These are phyloP conservation scores for Nectonema munidae DNA, from an alignment of 2,888 invertebrate species.

Conservation along the genomic window DNA sequence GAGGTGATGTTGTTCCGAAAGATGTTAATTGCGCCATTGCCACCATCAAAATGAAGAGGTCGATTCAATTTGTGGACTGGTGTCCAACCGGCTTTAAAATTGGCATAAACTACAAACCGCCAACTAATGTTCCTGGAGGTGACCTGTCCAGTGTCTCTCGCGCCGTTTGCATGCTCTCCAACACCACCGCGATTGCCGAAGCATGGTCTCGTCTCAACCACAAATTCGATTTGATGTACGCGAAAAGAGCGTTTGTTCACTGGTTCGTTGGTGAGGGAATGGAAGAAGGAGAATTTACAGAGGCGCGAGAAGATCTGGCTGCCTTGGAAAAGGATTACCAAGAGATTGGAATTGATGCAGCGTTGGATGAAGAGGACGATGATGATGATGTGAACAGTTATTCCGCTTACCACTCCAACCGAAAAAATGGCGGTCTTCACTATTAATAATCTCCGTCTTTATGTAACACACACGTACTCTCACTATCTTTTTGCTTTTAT, in stretches of 20 bases:
- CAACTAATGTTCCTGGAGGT: background rate
- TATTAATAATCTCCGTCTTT: too few species aligned
- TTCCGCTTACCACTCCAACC: too few species aligned
- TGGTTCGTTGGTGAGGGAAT: slow-evolving; percentile 32
- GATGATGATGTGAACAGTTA: slow-evolving; percentile 1
- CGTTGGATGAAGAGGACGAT: background rate
- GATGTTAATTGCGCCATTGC: slow-evolving; percentile 80
- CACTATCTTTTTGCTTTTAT: too few species aligned
- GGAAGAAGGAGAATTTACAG: slow-evolving; percentile 26
- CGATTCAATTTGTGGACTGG: slow-evolving; percentile 45
- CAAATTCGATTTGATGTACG: slow-evolving; percentile 47
- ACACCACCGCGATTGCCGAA: slow-evolving; percentile 58
- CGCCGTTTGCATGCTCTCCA: slow-evolving; percentile 44
- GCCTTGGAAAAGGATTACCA: slow-evolving; percentile 26
- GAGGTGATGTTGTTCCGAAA: slow-evolving; percentile 66
- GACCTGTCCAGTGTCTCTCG: background rate
- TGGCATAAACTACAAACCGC: slow-evolving; percentile 30
- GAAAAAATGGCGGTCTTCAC: too few species aligned
- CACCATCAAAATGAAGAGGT: slow-evolving; percentile 59
- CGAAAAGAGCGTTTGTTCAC: slow-evolving; percentile 52
- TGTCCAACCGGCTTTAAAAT: slow-evolving; percentile 47
- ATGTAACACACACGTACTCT: too few species aligned
- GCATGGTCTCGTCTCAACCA: slow-evolving; percentile 45
- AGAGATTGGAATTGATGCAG: slow-evolving; percentile 19
- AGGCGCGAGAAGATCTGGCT: slow-evolving; percentile 25